phyloP scores from a whole-genome alignment of 2,888 invertebrate species.

The Mongoloraphidia duomilia region DNA sequence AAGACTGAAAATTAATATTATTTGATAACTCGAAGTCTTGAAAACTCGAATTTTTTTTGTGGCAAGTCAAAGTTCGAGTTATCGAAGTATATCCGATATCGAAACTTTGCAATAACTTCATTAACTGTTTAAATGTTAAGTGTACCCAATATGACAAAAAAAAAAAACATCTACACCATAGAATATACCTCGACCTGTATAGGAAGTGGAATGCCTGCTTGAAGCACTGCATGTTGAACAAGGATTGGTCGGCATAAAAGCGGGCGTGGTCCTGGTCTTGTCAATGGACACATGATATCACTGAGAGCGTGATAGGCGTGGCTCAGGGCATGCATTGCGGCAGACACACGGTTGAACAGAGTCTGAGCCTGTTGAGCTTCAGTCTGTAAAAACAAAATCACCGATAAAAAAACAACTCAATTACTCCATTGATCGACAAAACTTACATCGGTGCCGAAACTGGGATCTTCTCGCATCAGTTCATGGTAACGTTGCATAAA shows the following conservation, averaged over 20 bases:
- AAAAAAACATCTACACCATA: not conserved
- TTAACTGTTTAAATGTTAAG: no score
- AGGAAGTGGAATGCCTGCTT: constrained; percentile 48
- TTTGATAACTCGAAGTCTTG: no score
- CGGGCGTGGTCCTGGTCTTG: constrained; percentile 50
- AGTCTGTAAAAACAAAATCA: not conserved
- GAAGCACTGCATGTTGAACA: constrained; percentile 52
- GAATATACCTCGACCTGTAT: constrained; percentile 40
- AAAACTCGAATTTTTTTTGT: no score
- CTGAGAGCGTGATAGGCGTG: constrained; percentile 83
- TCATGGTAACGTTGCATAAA: constrained; percentile 47
- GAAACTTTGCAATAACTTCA: no score
- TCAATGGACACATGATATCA: constrained; percentile 64
- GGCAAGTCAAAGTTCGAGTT: no score
- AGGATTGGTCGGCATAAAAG: constrained; percentile 57
- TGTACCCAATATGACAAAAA: not conserved
- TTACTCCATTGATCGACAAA: not conserved
- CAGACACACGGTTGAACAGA: constrained; percentile 58
- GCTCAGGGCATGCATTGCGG: constrained; percentile 69
- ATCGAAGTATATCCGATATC: no score
- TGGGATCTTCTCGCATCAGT: constrained; percentile 45
- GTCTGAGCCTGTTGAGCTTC: constrained; percentile 44
- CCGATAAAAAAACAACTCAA: not conserved
- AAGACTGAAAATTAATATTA: no score
- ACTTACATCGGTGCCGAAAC: constrained; percentile 28